Evolutionary conservation across 2,888 invertebrate species (phyloP).

Genomic region (Disparrhopalites patrizii): DNA sequence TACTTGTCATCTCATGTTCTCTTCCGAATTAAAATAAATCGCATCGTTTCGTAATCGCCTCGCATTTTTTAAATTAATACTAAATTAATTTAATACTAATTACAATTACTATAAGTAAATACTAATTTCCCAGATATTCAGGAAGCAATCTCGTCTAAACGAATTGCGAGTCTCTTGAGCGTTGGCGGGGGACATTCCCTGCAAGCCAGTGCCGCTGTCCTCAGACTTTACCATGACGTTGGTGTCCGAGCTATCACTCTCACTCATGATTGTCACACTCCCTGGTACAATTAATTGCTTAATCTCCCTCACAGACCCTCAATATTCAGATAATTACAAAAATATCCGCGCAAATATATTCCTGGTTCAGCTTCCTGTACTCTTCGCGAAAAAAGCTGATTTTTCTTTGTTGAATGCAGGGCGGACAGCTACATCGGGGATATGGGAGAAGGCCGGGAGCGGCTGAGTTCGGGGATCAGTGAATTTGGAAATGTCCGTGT

Average conservation of each 20-base stretch:
- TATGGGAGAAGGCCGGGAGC: no score
- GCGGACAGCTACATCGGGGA: conserved; percentile 1
- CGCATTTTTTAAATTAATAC: no score
- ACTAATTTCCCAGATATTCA: conserved; percentile 51
- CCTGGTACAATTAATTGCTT: conserved; percentile 61
- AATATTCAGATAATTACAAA: neutral
- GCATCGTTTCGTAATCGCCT: no score
- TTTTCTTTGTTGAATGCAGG: neutral
- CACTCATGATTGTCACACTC: conserved; percentile 86
- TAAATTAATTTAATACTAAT: neutral
- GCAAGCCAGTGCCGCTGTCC: conserved; percentile 79
- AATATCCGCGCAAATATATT: neutral
- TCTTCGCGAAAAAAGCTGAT: neutral
- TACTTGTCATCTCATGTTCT: neutral
- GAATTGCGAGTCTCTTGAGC: conserved; percentile 63
- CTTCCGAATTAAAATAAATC: no score
- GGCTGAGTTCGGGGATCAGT: neutral
- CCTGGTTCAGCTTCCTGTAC: neutral
- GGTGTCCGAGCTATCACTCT: conserved; percentile 85
- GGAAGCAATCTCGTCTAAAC: conserved; percentile 54
- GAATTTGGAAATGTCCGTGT: neutral
- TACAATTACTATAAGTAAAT: conserved; percentile 36
- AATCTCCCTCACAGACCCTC: neutral
- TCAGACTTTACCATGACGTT: conserved; percentile 81
- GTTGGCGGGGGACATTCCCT: conserved; percentile 90